Evolutionary conservation across 1,140 invertebrate genomes (phyloP), one percentile per base, ranked within the genome.

Genomic region (Saccostrea echinata): DNA sequence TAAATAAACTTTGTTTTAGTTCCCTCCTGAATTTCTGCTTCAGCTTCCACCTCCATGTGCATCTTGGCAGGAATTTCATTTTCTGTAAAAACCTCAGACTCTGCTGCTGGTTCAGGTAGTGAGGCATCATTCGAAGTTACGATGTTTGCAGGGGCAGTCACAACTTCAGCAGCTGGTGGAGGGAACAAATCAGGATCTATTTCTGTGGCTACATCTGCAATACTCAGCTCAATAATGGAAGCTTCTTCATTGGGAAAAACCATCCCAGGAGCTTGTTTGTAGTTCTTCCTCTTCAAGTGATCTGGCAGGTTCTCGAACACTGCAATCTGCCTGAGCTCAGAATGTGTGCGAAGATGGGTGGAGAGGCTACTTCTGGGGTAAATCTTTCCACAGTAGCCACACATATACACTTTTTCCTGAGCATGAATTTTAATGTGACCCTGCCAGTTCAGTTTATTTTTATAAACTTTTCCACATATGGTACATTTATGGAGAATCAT

Each of bases 371-470:
- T 81, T 57, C 86, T 88, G 30, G 87, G 86, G 27, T 71, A 90
- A 11, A 88, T 76, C 13, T 90, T 88, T 2, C 89, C 89, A 80
- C 89, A 90, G 43, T 86, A 88, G 43, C 84, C 84, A 88, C 89
- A 90, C 89, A 88, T 90, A 52, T 87, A 90, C 16, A 87, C 84
- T 33, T 90, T 90, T 80, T 90, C 89, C 13, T 85, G 83, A 80
- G 84, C 52, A 84, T 90, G 86, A 35, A 81, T 83, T 84, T 86
- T 87, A 16, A 88, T 82, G 68, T 89, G 86, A 1, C 87, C 87
- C 53, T 84, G 84, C 86, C 86, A 88, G 51, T 89, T 88, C 24
- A 71, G 55, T 80, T 81, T 71, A 57, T 87, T 85, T 76, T 87
- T 89, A 68, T 89, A 89, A 11, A 86, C 82, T 43, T 86, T 87